Evolutionary conservation across 2,113 vertebrate genomes (phyloP), one percentile per base, ranked within the genome.

Genomic region (Seriola quinqueradiata): DNA sequence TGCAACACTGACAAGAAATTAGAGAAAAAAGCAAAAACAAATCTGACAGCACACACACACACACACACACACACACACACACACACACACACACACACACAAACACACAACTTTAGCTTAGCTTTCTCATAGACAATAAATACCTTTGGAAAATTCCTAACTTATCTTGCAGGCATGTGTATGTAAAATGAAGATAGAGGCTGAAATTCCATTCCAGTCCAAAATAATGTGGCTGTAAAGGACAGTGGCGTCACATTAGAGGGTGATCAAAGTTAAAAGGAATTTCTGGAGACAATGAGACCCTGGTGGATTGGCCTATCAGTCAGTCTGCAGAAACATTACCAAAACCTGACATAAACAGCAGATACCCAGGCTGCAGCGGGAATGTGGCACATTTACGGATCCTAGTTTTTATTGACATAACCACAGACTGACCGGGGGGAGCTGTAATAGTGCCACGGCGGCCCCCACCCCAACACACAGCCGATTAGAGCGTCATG

Each of bases 361-460:
- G 82, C 79, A 82, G 75, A 77, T 78, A 82, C 3, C 68, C 25
- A 0, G 50, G 57, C 50, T 8, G 74, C 70, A 40, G 13, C 1
- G 69, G 77, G 82, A 89, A 81, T 66, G 79, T 21, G 12, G 23
- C 25, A 32, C 38, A 72, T 79, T 79, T 73, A 36, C 4, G 5
- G 25, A 23, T 70, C 74, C 63, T 34, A 46, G 25, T 40, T 77
- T 86, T 65, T 92, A 91, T 90, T 92, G 92, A 93, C 92, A 89
- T 92, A 90, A 93, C 89, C 91, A 92, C 63, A 86, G 83, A 70
- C 48, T 90, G 92, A 92, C 89, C 79, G 87, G 52, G 59, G 87
- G 68, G 74, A 44, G 75, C 54, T 52, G 58, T 64, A 44, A 32
- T 12, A 74, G 64, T 23, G 74, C 36, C 73, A 42, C 65, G 10